Base-by-base conservation (phyloP, 2,888 invertebrate species). In the Phorcus lineatus region DNA sequence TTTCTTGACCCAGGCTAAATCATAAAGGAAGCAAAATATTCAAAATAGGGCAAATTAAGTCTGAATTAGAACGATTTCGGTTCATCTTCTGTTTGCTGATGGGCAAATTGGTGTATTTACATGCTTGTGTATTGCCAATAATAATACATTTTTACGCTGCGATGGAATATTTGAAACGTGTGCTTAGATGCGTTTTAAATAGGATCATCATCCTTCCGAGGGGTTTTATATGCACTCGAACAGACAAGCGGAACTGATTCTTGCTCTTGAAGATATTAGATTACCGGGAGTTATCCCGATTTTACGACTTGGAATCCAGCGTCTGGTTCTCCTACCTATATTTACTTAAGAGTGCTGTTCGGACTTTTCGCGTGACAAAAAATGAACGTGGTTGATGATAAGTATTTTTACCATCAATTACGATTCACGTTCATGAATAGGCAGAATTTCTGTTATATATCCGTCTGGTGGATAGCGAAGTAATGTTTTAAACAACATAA, bases 21-120 rank as follows among this genome's bases (percentile, higher is more conserved):
- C 40, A 31, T 70, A 70, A 70, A 70, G 70, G 70, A 70, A 70
- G 36, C 36, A 70, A 70, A 67, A 70, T 70, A 70, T 70, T 70
- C 70, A 70, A 70, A 70, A 36, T 70, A 40, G 70, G 70, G 31
- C 36, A 70, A 70, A 70, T 36, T 70, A 31, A 40, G 28, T 70
- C 40, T 36, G 31, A 70, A 70, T 70, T 70, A 36, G 36, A 19
- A 36, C 70, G 70, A 40, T 70, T 70, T 70, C 11, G 40, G 70
- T 57, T 70, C 36, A 31, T 36, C 36, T 70, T 70, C 70, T 70
- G 40, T 70, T 70, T 40, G 70, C 36, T 70, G 70, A 70, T 36
- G 70, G 40, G n/a, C 40, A 31, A 36, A 70, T 70, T 70, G 70
- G 70, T 31, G 40, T 70, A 70, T 70, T 70, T 70, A 70, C 70